Evolutionary conservation across 2,113 vertebrate species (phyloP).

Genomic region (Ciconia maguari): DNA sequence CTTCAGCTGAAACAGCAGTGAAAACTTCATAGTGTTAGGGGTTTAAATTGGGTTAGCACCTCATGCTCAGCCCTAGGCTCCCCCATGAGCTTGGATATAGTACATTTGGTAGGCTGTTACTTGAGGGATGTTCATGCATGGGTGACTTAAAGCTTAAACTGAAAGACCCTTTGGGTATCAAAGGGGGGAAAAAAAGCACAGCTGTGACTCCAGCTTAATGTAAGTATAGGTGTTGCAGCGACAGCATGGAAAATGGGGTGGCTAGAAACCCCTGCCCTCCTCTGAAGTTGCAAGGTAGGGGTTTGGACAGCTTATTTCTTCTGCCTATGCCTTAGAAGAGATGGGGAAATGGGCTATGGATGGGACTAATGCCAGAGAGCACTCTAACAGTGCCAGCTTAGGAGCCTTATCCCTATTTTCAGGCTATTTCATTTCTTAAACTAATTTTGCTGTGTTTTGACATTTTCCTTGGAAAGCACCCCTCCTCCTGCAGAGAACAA

Average conservation of each 20-base stretch:
- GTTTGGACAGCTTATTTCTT: not conserved
- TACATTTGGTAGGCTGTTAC: not conserved
- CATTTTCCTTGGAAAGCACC: not conserved
- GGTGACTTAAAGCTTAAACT: not conserved
- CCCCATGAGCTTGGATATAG: not conserved
- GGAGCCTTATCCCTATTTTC: not conserved
- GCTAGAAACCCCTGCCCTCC: rapidly evolving
- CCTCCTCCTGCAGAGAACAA: not conserved
- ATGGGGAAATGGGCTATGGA: not conserved
- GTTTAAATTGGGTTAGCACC: not conserved
- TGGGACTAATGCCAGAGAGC: no score
- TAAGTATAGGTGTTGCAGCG: not conserved
- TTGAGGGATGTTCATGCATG: rapidly evolving
- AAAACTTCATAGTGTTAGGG: not conserved
- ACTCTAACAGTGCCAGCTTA: not conserved
- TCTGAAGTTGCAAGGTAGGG: not conserved
- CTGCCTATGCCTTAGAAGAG: rapidly evolving
- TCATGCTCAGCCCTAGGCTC: not conserved
- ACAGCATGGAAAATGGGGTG: not conserved
- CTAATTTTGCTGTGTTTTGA: not conserved
- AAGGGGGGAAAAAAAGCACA: rapidly evolving
- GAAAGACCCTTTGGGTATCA: not conserved
- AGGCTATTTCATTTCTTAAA: not conserved
- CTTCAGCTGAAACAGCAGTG: not conserved
- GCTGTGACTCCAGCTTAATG: not conserved